Evolutionary conservation across 2,888 invertebrate species (phyloP), one percentile per base, ranked within the genome.

Genomic region (Tupiocoris notatus): DNA sequence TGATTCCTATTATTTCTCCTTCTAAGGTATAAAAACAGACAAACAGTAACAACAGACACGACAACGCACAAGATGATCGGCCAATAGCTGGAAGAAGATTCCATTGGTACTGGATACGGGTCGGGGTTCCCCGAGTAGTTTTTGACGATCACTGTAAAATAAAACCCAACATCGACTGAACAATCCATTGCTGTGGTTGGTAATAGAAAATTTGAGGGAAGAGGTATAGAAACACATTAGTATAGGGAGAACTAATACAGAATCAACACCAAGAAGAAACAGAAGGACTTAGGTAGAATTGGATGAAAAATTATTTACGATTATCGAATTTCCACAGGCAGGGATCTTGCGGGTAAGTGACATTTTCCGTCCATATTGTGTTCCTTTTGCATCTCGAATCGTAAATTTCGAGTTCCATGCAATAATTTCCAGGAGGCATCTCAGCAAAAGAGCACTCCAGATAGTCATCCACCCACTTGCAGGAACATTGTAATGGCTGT

Each of bases 331-430:
- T 25, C 70, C 70, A 70, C 21, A 70, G 2, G 18, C 70, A 70
- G 3, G 70, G 70, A 18, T 59, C 70, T 16, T 2, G n/a, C 25
- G 23, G 22, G 22, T 61, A 9, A 24, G 25, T 17, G 23, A 16
- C 25, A 59, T 70, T 57, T 65, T 65, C 23, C n/a, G 61, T 58
- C 75, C 75, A 75, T 3, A 75, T n/a, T 18, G 75, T 75, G 22
- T 39, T 24, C 20, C 39, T 59, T 6, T 58, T 59, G 59, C 75
- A 75, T 1, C 75, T 24, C 16, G 67, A 39, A 39, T 75, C 75
- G 18, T 58, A 22, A 0, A 67, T 22, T 9, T 75, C 75, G 17
- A 75, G 24, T 56, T 75, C 56, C n/a, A 75, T 17, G 56, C 61
- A 75, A 39, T 75, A 75, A 67, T 66, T 58, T 9, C 75, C 75